Evolutionary conservation across 2,797 vertebrate species (phyloP), one percentile per base, ranked within the genome.

Genomic region (Galaxias olidus): DNA sequence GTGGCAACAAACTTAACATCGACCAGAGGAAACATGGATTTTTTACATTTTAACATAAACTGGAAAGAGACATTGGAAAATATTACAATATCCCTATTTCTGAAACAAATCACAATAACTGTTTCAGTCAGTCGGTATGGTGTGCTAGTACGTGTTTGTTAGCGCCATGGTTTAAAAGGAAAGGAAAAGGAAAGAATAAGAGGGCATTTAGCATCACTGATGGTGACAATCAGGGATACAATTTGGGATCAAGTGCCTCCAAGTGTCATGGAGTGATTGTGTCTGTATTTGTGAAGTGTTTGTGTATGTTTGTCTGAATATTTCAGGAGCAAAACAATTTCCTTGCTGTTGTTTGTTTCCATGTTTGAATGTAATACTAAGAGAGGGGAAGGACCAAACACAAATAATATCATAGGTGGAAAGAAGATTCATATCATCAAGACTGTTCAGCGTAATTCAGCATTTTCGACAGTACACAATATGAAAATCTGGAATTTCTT

Each of bases 1-100:
- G 80, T 90, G 88, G 87, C 86, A 87, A 86, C 81, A 90, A 90
- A 87, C 91, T 92, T 90, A 91, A 88, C 83, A 88, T 78, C 81
- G 87, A 89, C 85, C 84, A 86, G 84, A 84, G 86, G 86, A 88
- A 88, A 90, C 89, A 89, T 91, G 85, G 78, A 79, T 81, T 86
- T n/a, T 90, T 86, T 83, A 87, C 87, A 84, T 87, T 89, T 88
- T 88, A 86, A 87, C 77, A 75, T 81, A 84, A 74, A 65, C 75
- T 84, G 20, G 68, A 77, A 79, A 80, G 69, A 77, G 79, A 86
- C 75, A 83, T 72, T 82, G 66, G 78, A 84, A 84, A 88, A 85
- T 88, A 88, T 87, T 87, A 90, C 89, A 76, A 85, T 75, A 83
- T 89, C 83, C 82, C 75, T 86, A 74, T 85, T 81, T 87, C 78